A percentile compares a stretch with the other conserved stretches of the same genome.
Conservation (phyloP, 2,113 vertebrate species). For the Plectropomus leopardus region DNA sequence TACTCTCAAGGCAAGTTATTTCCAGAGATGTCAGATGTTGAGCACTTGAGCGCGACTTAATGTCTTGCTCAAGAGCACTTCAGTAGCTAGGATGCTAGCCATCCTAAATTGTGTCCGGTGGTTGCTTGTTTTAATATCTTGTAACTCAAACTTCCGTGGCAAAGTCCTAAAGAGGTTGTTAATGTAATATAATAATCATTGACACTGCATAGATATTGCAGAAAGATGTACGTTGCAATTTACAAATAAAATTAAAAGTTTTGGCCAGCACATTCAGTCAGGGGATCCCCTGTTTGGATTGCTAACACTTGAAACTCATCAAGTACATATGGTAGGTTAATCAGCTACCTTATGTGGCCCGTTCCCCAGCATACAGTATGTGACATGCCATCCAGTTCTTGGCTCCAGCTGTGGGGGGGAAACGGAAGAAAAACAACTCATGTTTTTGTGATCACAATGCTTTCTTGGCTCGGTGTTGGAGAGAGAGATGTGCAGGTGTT, state of each 20-base stretch:
- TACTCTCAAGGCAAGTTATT: not conserved
- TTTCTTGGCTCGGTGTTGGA: slow-evolving; percentile 13
- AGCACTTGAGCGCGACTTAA: not conserved
- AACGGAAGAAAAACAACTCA: slow-evolving; percentile 51
- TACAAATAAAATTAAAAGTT: not conserved
- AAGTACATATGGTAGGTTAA: slow-evolving; percentile 49
- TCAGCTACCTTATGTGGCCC: slow-evolving; percentile 30
- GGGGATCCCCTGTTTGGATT: slow-evolving; percentile 1
- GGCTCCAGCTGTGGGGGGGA: slow-evolving; percentile 29
- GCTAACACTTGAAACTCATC: slow-evolving; percentile 36
- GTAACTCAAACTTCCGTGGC: not conserved
- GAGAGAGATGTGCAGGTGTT: slow-evolving; percentile 67
- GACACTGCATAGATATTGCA: not conserved
- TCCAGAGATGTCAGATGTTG: slow-evolving; percentile 3
- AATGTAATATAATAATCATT: not conserved
- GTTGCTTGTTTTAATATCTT: slow-evolving; percentile 4
- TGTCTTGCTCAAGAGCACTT: slow-evolving; percentile 24
- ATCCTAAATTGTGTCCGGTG: not conserved
- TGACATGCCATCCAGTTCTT: slow-evolving; percentile 9
- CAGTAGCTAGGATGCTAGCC: not conserved
- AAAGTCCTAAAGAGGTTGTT: slow-evolving; percentile 4
- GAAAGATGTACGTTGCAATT: not conserved
- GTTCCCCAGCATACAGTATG: slow-evolving; percentile 11
- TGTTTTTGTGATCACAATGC: slow-evolving; percentile 51
- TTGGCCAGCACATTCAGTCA: not conserved